A percentile compares a stretch with the other conserved stretches of the same genome.
Conservation (phyloP, 2,797 vertebrate species). For the Simalia tracyae region DNA sequence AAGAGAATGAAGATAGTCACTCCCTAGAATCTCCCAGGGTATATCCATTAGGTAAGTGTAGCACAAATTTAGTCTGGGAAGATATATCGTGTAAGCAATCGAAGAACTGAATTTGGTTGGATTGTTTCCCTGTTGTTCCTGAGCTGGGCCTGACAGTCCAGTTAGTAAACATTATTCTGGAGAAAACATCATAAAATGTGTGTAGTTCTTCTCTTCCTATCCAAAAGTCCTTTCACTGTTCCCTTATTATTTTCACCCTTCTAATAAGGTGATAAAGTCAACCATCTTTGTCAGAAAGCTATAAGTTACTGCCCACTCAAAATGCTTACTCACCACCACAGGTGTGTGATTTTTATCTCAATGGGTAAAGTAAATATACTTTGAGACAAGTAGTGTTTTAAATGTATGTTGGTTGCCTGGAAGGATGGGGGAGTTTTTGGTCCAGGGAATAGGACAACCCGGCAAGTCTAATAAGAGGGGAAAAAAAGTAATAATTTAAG, state of each 20-base stretch:
- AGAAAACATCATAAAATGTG: not conserved
- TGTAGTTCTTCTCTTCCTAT: not conserved
- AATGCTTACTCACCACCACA: no score
- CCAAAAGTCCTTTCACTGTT: not conserved
- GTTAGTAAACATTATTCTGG: not conserved
- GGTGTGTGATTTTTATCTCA: not conserved
- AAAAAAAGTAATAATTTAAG: slow-evolving; percentile 43
- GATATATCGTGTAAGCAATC: no score
- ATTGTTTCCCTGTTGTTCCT: no score
- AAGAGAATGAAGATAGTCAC: no score
- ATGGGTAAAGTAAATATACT: not conserved
- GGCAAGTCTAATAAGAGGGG: not conserved
- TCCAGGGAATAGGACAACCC: not conserved
- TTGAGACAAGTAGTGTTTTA: not conserved
- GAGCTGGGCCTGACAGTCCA: not conserved
- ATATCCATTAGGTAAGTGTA: no score
- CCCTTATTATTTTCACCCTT: not conserved
- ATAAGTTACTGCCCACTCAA: no score
- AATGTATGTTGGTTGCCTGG: not conserved
- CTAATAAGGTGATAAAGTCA: not conserved
- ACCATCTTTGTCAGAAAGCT: not conserved
- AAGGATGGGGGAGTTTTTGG: not conserved
- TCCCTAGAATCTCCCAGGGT: no score
- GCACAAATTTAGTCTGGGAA: no score
- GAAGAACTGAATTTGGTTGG: no score